Conservation (phyloP, 2,797 vertebrate species). For the Pseudomugil tenellus region DNA sequence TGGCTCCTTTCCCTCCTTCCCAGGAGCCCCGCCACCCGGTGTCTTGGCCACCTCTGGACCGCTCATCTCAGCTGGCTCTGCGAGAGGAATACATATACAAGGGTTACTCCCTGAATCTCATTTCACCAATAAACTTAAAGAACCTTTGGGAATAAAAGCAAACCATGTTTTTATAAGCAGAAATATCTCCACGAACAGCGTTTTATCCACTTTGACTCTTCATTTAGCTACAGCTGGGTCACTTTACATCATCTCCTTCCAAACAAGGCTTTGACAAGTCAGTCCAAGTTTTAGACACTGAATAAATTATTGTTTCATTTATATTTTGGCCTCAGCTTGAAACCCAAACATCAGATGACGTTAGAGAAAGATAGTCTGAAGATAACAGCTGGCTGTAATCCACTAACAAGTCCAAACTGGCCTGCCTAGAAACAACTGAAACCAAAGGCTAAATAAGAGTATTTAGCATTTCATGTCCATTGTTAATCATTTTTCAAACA, state of each 20-base stretch:
- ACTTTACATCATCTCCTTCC: slow-evolving; percentile 16
- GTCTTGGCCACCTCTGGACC: slow-evolving; percentile 89
- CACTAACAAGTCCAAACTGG: slow-evolving; percentile 1
- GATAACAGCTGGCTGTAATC: slow-evolving; percentile 17
- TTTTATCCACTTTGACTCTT: slow-evolving; percentile 2
- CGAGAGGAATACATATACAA: neutral
- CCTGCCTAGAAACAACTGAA: slow-evolving; percentile 18
- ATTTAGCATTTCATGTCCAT: slow-evolving; percentile 22
- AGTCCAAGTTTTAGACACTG: neutral
- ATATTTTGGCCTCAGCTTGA: slow-evolving; percentile 13
- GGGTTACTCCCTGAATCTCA: neutral
- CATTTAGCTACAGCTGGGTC: slow-evolving; percentile 12
- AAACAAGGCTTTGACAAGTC: neutral
- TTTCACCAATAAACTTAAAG: neutral
- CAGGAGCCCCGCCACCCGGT: slow-evolving; percentile 80
- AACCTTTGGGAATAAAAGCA: neutral
- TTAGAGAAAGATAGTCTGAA: neutral
- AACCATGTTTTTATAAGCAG: neutral
- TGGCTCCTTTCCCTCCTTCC: slow-evolving; percentile 83
- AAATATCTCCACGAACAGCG: neutral
- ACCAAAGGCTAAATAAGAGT: slow-evolving; percentile 5
- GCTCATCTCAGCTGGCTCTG: slow-evolving; percentile 92
- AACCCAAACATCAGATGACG: neutral
- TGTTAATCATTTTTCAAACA: neutral
- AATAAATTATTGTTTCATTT: slow-evolving; percentile 30